Evolutionary conservation across 2,888 invertebrate species (phyloP), one percentile per base, ranked within the genome.

Genomic region (Pherbina coryleti): DNA sequence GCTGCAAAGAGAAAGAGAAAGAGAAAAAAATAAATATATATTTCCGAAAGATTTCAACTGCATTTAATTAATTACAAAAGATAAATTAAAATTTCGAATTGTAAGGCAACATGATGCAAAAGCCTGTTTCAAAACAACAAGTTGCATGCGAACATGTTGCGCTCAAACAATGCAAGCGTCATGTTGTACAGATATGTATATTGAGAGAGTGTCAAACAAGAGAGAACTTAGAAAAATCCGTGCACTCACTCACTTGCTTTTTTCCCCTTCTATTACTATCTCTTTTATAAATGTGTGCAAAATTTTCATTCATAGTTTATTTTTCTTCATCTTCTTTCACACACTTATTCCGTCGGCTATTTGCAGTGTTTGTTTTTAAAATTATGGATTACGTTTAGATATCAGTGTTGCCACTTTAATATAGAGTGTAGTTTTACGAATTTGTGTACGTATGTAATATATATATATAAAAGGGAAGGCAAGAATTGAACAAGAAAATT

Each of bases 21-120:
- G n/a, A 55, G 2, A 72, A 62, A 51, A 67, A 67, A 60, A 8
- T 60, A 4, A 28, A 19, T 3, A 25, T 11, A 11, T 22, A n/a
- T 25, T 60, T 19, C 5, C 2, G 25, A 25, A 25, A 25, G 14
- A 60, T 44, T 44, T 31, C 5, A 82, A 84, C n/a, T n/a, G n/a
- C n/a, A n/a, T n/a, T n/a, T n/a, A n/a, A n/a, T n/a, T 69, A 7
- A 11, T 57, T 57, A 69, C 3, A 31, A 31, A 37, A 37, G 9
- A 5, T 28, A 28, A 22, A n/a, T 22, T 55, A n/a, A 19, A 22
- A 8, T 19, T 14, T 51, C 2, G 17, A 11, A 34, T 64, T 34
- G 64, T 5, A 34, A 31, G 64, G 14, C 37, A 34, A 34, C 11
- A 44, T 57, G 57, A 19, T 57, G 19, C 28, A 51, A 11, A 49